phyloP scores from a whole-genome alignment of 2,888 invertebrate genomes.

The Agelastica alni region DNA sequence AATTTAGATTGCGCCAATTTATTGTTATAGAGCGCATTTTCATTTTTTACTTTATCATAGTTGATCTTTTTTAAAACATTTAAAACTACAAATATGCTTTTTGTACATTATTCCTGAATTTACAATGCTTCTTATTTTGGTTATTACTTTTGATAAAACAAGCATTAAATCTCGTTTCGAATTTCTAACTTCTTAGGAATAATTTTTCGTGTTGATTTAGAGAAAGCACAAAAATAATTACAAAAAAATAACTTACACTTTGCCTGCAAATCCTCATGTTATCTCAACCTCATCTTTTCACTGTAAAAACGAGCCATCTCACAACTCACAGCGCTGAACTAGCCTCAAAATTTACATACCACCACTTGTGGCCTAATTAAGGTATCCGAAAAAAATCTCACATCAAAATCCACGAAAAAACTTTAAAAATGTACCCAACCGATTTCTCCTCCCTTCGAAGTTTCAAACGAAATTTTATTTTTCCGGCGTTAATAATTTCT shows the following conservation, averaged over 20 bases:
- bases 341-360: conserved; percentile 30
- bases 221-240: no score
- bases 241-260: conserved; percentile 41
- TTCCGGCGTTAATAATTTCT: conserved; percentile 27
- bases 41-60: background rate
- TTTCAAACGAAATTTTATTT: conserved; percentile 10
- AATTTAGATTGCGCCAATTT: no score
- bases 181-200: no score
- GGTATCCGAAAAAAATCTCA: conserved; percentile 11
- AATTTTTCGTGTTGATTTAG: no score
- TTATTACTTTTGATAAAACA: no score
- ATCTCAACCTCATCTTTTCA: conserved; percentile 42
- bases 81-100: background rate
- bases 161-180: no score
- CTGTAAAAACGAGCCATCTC: conserved; percentile 33
- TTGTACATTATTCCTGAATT: no score
- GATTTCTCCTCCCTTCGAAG: conserved; percentile 7
- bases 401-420: conserved; percentile 14
- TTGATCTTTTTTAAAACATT: background rate
- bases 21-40: no score
- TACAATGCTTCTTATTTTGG: no score
- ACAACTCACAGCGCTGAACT: conserved; percentile 20
- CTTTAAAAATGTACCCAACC: background rate
- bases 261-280: conserved; percentile 48
- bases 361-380: conserved; percentile 22